Evolutionary conservation across 2,797 vertebrate genomes (phyloP), one percentile per base, ranked within the genome.

Genomic region (Chelonia mydas): DNA sequence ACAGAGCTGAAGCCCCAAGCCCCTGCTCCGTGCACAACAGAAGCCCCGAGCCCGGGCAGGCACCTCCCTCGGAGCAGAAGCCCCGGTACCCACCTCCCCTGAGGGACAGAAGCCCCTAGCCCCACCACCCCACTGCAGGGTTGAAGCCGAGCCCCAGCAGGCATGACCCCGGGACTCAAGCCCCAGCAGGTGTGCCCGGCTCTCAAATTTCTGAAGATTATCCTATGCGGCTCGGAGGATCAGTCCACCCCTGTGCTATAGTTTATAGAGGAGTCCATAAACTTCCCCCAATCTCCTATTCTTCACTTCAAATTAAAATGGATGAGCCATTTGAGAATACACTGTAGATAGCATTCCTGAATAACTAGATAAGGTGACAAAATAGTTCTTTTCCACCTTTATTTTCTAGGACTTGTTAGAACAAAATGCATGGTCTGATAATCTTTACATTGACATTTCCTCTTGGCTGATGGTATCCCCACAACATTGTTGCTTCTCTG

Each of bases 401-500:
- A 11, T 84, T 54, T 86, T 41, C 27, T 37, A 61, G 11, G 16
- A 28, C 16, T 49, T 68, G 37, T 68, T 72, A 21, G 68, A 72
- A 72, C 37, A 41, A 23, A 41, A 41, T 72, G n/a, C 4, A 2
- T 87, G 7, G 10, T 68, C 15, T 90, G 51, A 21, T 12, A 33
- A 5, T 23, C 23, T 21, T 91, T 1, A 17, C 1, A 51, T 1
- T 25, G 31, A 5, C 2, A 77, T 28, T 90, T 87, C 5, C 0
- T 0, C 47, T 0, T 0, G 1, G 27, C 27, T 68, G 37, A 72
- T 25, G 10, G 21, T 23, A 33, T 81, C 41, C 41, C 23, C 33
- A 54, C 1, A 1, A 1, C 3, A 8, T 1, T 0, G 0, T 47
- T 47, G 2, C 2, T 41, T 41, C 37, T 37, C 21, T 41, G 12